Evolutionary conservation across 2,888 invertebrate genomes (phyloP), one percentile per base, ranked within the genome.

Genomic region (Ischnus inquisitorius): DNA sequence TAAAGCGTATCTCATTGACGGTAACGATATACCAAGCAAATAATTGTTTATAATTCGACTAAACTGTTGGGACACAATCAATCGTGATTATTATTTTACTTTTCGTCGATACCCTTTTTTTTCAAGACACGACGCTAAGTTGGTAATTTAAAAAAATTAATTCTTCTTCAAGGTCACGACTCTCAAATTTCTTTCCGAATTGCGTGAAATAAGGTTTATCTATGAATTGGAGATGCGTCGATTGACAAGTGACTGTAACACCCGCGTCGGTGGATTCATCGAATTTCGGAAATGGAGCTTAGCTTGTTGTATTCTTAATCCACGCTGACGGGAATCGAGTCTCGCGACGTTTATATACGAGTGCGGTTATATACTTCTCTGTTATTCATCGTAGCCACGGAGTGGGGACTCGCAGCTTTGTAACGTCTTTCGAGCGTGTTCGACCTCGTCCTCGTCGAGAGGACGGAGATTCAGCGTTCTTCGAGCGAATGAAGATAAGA

Each of bases 401-500:
- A 14, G 46, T n/a, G 60, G 25, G 60, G 60, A 60, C n/a, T 5
- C 12, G 25, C 14, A 48, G 46, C 64, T 64, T 34, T 19, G 46
- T 46, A 78, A 74, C 41, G 54, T 64, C 64, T 64, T 43, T 69
- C 64, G 62, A 64, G 71, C 71, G 62, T 65, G 22, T 74, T 79
- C 79, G 83, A 71, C 82, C 78, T 75, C 64, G 82, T 68, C 19
- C 54, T 51, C 74, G 39, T 43, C 28, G 65, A n/a, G 25, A 51
- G n/a, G n/a, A n/a, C 60, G 46, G 75, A 79, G 78, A 83, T 79
- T 83, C 71, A 43, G 51, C 51, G 78, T 78, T 64, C 43, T 48
- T 69, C 43, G 74, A 74, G 51, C 78, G 72, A 68, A 78, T 68
- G n/a, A 72, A 74, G 74, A 78, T 64, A 79, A 68, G 74, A 74